These are phyloP conservation scores for Upupa epops DNA, from an alignment of 2,113 vertebrate genomes.

Conservation along the genomic window DNA sequence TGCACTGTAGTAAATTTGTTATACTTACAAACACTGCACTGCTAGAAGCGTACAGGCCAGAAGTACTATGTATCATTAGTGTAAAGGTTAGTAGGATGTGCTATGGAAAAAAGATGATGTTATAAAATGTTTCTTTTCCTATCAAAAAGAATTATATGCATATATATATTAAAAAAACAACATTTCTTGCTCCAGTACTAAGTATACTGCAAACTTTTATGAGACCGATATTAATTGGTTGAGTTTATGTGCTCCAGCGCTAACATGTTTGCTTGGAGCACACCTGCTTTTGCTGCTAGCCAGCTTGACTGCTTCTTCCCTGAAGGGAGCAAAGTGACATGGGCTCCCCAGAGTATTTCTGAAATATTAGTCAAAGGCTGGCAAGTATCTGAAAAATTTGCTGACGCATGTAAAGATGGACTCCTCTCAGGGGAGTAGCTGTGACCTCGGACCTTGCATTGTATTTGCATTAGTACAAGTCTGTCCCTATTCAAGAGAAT, in stretches of 20 bases:
- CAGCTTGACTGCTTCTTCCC: background rate
- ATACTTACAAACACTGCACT: background rate
- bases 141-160: background rate
- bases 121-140: background rate
- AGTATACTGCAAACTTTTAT: background rate
- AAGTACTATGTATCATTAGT: background rate
- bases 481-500: background rate
- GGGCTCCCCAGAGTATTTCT: background rate
- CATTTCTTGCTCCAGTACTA: background rate
- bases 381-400: background rate
- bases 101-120: background rate
- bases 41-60: background rate
- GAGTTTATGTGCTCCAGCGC: background rate
- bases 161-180: background rate
- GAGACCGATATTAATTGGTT: background rate
- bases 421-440: background rate
- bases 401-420: background rate
- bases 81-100: background rate
- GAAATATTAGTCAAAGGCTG: slow-evolving; percentile 16
- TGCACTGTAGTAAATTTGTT: background rate
- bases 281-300: background rate
- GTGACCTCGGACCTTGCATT: accelerated
- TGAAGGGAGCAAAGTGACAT: background rate
- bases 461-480: background rate
- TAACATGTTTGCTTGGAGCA: background rate